Conservation (phyloP, 2,797 vertebrate genomes). For the Eurystomus glaucurus region DNA sequence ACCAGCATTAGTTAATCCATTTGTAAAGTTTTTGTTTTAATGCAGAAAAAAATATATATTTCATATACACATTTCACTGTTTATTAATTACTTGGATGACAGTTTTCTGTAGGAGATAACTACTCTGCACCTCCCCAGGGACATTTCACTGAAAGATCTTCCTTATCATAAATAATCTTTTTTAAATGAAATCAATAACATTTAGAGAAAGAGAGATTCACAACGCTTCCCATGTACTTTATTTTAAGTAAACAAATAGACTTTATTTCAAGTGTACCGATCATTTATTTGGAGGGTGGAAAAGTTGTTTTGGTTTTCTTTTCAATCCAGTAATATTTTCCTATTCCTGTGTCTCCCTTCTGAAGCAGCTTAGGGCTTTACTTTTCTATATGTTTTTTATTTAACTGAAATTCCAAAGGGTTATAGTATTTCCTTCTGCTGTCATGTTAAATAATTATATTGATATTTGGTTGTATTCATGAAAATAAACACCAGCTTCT, state of each 20-base stretch:
- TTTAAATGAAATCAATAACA: neutral
- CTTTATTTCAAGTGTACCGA: neutral
- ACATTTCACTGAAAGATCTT: neutral
- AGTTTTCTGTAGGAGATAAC: neutral
- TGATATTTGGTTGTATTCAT: neutral
- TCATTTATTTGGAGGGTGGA: neutral
- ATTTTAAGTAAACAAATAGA: neutral
- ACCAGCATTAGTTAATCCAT: neutral
- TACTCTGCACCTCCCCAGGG: neutral
- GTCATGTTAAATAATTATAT: neutral
- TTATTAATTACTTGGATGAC: neutral
- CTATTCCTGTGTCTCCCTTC: neutral
- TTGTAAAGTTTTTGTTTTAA: neutral
- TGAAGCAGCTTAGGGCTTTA: neutral
- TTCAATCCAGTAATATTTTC: neutral
- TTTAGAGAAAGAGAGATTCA: neutral
- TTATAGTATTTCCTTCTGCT: neutral
- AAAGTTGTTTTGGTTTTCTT: neutral
- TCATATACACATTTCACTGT: neutral
- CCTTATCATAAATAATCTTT: neutral
- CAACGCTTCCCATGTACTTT: neutral
- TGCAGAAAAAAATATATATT: neutral
- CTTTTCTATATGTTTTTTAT: neutral
- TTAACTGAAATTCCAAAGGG: neutral
- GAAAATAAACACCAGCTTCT: neutral